Base-by-base conservation (phyloP, 2,797 vertebrate genomes). In the Tapera naevia region DNA sequence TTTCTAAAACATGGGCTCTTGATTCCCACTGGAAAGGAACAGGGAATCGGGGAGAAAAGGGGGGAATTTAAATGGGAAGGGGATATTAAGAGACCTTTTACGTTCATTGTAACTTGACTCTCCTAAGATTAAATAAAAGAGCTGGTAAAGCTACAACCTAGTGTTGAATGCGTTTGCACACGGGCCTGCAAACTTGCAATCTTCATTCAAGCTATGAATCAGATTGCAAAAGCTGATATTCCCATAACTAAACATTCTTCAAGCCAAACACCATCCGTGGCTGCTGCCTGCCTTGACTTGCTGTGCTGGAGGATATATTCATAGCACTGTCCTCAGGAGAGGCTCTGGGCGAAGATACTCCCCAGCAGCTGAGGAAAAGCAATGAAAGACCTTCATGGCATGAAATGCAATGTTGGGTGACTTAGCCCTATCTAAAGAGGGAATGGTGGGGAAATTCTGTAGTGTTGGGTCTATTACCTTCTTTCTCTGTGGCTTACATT, bases 271-370 rank as follows among this genome's bases (percentile, higher is more conserved):
- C 39, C 80, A 86, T 41, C 82, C 0, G 0, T n/a, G 70, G 58
- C 70, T 88, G 79, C 67, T 88, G 87, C 94, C 58, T 95, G 94
- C 72, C 85, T 79, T 19, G 4, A 70, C 94, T 93, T 95, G 91
- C 82, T 67, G 19, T 61, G 85, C 84, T 81, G 69, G 45, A 93
- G 39, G 25, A 4, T 23, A 48, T 86, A 79, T 88, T 88, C 87
- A 89, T 56, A 80, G 86, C 60, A n/a, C 18, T 87, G 71, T 85
- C 33, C 71, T 45, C 22, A 73, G 86, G 70, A 91, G 21, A 33
- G 24, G 27, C 76, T 37, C 37, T 15, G 5, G 37, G 37, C 8
- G 32, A 75, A 66, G 71, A 80, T 11, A 45, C 7, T 74, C 46
- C 48, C 45, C 51, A 75, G 58, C 76, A 92, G 83, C 64, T 87